These are phyloP conservation scores for Phaenicophaeus curvirostris DNA, from an alignment of 2,797 vertebrate species.

Conservation along the genomic window DNA sequence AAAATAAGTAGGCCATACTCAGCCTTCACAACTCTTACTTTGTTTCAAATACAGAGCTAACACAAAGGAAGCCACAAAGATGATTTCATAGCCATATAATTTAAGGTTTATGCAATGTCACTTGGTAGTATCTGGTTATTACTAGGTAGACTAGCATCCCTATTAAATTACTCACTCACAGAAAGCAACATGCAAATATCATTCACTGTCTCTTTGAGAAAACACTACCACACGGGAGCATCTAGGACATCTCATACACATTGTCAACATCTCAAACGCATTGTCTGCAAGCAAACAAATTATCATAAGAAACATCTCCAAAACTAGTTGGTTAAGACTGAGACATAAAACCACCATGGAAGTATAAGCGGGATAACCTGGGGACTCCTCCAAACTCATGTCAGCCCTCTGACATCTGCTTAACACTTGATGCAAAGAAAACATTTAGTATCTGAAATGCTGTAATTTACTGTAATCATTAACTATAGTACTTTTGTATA, in stretches of 20 bases:
- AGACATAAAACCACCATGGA: not conserved
- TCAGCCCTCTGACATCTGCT: not conserved
- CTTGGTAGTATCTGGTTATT: not conserved
- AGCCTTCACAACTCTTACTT: not conserved
- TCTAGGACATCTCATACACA: not conserved
- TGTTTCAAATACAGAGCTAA: not conserved
- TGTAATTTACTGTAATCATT: not conserved
- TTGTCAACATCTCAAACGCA: not conserved
- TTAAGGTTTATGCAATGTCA: not conserved
- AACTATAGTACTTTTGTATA: not conserved
- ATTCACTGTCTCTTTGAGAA: not conserved
- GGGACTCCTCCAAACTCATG: not conserved
- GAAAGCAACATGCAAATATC: not conserved
- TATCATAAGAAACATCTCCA: not conserved
- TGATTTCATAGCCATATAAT: not conserved
- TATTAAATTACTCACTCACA: not conserved
- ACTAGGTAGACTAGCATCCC: not conserved
- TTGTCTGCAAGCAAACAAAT: not conserved
- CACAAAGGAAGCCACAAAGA: not conserved
- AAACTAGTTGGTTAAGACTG: not conserved
- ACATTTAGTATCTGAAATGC: not conserved
- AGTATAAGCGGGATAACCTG: fast-evolving
- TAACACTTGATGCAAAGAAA: not conserved
- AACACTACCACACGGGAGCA: not conserved
- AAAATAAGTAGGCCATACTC: not conserved